These are phyloP conservation scores for Cariama cristata DNA, from an alignment of 2,113 vertebrate species.

Conservation along the genomic window DNA sequence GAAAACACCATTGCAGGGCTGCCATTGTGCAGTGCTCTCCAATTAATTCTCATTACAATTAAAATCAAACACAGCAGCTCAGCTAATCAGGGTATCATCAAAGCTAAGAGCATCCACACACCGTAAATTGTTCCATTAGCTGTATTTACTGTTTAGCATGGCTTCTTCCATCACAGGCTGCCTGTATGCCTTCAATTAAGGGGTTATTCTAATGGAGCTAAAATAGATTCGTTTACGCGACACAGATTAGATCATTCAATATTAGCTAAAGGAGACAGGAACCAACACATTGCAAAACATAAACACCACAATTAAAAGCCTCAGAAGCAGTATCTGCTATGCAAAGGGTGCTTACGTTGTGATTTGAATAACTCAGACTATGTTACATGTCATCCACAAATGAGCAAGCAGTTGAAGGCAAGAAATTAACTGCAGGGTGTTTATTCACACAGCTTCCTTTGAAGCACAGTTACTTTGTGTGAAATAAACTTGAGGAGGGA, in stretches of 20 bases:
- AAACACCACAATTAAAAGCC: conserved; percentile 61
- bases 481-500: neutral
- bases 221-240: conserved; percentile 70
- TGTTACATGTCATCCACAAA: conserved; percentile 41
- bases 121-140: conserved; percentile 40
- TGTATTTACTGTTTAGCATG: conserved; percentile 58
- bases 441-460: conserved; percentile 61
- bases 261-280: conserved; percentile 67
- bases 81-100: conserved; percentile 56
- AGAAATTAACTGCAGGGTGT: conserved; percentile 68
- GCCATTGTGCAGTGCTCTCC: neutral
- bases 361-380: neutral
- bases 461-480: conserved; percentile 53
- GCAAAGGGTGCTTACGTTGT: conserved; percentile 16
- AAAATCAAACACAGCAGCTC: conserved; percentile 60
- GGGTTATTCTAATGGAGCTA: conserved; percentile 64
- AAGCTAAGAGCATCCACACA: conserved; percentile 56
- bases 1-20: neutral
- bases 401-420: conserved; percentile 53
- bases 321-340: conserved; percentile 2
- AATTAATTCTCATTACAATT: conserved; percentile 55
- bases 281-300: conserved; percentile 35
- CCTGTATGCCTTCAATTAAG: conserved; percentile 66
- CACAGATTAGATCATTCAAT: conserved; percentile 70
- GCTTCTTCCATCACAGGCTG: conserved; percentile 54